A percentile compares a stretch with the other conserved stretches of the same genome.
Evolutionary conservation across 1,140 invertebrate genomes (phyloP).

Genomic region (Leptinotarsa texana): DNA sequence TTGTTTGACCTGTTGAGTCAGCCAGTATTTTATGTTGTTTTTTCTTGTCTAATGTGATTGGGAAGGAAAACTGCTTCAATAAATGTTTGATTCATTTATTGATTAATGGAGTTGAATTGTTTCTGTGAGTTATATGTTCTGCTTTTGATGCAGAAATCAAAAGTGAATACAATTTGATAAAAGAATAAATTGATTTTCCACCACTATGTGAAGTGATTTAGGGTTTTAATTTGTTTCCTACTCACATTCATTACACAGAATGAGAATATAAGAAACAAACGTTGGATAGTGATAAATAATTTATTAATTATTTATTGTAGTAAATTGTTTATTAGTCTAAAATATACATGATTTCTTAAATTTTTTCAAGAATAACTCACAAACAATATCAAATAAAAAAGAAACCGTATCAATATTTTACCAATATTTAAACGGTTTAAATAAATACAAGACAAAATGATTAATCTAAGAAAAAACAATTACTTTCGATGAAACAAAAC

Average conservation of each 20-base stretch:
- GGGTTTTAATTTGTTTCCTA: too few relatives aligned
- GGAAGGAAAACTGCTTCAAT: too few relatives aligned
- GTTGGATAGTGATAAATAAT: background rate
- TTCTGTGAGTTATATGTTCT: too few relatives aligned
- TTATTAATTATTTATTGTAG: background rate
- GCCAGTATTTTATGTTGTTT: too few relatives aligned
- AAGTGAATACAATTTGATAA: too few relatives aligned
- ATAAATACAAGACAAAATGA: background rate
- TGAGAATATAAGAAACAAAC: background rate
- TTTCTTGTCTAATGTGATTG: too few relatives aligned
- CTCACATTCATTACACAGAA: background rate
- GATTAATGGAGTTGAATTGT: too few relatives aligned
- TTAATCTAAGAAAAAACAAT: background rate
- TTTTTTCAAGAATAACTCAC: background rate
- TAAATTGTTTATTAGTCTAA: background rate
- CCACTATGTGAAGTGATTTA: too few relatives aligned
- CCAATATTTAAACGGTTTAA: background rate
- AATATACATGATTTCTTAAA: background rate
- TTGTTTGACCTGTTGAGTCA: too few relatives aligned
- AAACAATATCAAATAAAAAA: background rate
- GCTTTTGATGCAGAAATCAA: too few relatives aligned
- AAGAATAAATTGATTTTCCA: too few relatives aligned
- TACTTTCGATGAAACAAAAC: conserved; percentile 54
- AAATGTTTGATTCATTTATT: too few relatives aligned
- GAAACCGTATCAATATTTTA: background rate